Evolutionary conservation across 1,140 invertebrate species (phyloP).

Genomic region (Aphelenchoides avenae): DNA sequence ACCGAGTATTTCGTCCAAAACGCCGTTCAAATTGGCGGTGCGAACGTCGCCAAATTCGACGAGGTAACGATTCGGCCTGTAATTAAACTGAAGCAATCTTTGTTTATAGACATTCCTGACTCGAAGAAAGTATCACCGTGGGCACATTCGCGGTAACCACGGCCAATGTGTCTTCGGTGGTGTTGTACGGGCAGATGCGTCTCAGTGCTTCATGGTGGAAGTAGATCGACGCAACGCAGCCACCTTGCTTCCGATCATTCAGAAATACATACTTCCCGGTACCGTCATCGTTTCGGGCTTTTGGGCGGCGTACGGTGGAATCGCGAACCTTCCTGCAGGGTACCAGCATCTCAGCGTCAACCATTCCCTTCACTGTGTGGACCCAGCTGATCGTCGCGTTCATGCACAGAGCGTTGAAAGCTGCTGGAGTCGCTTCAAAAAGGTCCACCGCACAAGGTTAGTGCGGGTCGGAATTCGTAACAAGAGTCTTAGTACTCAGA

Average conservation of each 20-base stretch:
- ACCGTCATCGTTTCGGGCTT: slow-evolving; percentile 6
- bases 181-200: slow-evolving; percentile 2
- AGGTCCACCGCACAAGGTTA: no score
- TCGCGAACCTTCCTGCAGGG: not conserved
- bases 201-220: slow-evolving; percentile 6
- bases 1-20: slow-evolving; percentile 1
- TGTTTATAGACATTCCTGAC: slow-evolving; percentile 1
- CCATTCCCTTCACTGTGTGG: not conserved
- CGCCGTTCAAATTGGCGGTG: not conserved
- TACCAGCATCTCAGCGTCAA: slow-evolving; percentile 2
- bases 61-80: not conserved
- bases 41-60: not conserved
- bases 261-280: slow-evolving; percentile 7
- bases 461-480: no score
- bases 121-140: slow-evolving; percentile 6
- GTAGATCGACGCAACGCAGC: slow-evolving; percentile 5
- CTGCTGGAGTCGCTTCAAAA: slow-evolving; percentile 8
- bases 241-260: slow-evolving; percentile 7
- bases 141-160: not conserved
- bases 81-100: not conserved
- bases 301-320: slow-evolving; percentile 6
- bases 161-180: slow-evolving; percentile 12
- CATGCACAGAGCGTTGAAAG: slow-evolving; percentile 17
- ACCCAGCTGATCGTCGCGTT: no score
- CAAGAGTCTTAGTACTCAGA: no score